Conservation (phyloP, 1,140 invertebrate genomes). For the Lordiphosa stackelbergi region DNA sequence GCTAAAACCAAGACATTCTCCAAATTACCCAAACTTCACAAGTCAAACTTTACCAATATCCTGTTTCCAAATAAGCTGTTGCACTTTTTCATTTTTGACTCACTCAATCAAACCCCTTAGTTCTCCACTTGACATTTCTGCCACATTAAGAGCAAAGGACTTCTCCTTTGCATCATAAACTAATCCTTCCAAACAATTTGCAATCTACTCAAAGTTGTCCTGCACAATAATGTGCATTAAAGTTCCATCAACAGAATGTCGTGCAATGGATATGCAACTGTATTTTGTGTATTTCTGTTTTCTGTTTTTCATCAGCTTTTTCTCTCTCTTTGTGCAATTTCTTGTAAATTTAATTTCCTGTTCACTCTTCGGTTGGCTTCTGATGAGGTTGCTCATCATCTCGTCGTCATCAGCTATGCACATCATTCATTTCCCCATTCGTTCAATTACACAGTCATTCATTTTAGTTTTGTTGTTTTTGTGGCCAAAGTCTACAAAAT, state of each 20-base stretch:
- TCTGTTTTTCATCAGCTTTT: not conserved
- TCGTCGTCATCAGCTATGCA: conserved; percentile 46
- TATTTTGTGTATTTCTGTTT: conserved; percentile 6
- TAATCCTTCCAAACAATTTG: conserved; percentile 20
- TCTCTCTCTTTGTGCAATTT: conserved; percentile 47
- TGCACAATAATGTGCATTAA: conserved; percentile 32
- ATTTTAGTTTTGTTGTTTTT: conserved; percentile 7
- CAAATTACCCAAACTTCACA: too few relatives aligned
- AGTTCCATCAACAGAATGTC: not conserved
- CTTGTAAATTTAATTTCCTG: conserved; percentile 71
- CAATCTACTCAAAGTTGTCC: conserved; percentile 1
- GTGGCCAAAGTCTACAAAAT: conserved; percentile 2
- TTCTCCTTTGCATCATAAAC: not conserved
- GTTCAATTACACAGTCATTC: conserved; percentile 32
- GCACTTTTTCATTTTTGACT: too few relatives aligned
- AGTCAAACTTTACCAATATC: too few relatives aligned
- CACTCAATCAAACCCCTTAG: too few relatives aligned
- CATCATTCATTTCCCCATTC: conserved; percentile 45
- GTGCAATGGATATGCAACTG: conserved; percentile 49
- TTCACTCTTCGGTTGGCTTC: conserved; percentile 23
- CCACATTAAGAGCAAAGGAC: too few relatives aligned
- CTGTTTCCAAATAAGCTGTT: too few relatives aligned
- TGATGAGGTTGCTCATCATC: conserved; percentile 8
- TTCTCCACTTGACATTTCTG: too few relatives aligned
- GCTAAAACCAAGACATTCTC: too few relatives aligned